Evolutionary conservation across 2,797 vertebrate genomes (phyloP).

Genomic region (Acanthis flammea): DNA sequence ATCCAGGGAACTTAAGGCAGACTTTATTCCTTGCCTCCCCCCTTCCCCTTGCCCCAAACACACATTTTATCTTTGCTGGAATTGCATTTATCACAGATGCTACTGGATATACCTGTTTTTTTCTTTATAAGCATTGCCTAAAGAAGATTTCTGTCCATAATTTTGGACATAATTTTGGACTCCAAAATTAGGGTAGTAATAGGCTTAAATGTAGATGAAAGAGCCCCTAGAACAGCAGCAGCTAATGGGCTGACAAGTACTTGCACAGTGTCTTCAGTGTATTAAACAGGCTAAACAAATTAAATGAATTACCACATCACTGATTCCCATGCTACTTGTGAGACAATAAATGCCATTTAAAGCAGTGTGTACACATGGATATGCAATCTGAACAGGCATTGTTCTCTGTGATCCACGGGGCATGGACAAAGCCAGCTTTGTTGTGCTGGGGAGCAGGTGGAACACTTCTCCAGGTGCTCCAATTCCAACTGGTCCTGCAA

Average conservation of each 20-base stretch:
- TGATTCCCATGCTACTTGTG: neutral
- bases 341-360: slow-evolving; percentile 33
- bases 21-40: neutral
- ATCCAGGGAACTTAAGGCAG: neutral
- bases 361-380: neutral
- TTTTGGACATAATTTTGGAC: neutral
- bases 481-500: neutral
- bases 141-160: neutral
- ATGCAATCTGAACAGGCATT: neutral
- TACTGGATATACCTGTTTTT: neutral
- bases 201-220: neutral
- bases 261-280: neutral
- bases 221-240: neutral
- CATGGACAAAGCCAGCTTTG: neutral
- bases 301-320: slow-evolving; percentile 29
- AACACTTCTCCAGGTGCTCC: neutral
- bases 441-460: neutral
- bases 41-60: neutral
- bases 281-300: slow-evolving; percentile 52
- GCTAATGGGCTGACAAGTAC: slow-evolving; percentile 31
- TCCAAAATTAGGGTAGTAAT: neutral
- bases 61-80: neutral
- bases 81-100: neutral
- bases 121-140: neutral
- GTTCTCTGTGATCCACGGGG: neutral